Conservation (phyloP, 2,888 invertebrate species). For the Flexamia atlantica region DNA sequence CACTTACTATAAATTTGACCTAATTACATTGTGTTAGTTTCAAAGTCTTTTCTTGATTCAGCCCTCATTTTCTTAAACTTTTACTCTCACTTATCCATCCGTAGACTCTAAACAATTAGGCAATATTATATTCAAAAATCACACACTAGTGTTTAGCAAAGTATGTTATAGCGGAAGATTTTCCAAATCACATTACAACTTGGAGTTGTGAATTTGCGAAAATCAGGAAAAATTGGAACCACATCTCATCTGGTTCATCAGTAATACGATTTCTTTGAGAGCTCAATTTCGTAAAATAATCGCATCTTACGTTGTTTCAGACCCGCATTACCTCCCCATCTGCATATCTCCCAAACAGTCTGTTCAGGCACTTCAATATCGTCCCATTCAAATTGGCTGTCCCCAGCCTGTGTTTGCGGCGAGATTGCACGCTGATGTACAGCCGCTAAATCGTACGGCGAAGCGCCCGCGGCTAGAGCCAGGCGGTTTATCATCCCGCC, state of each 20-base stretch:
- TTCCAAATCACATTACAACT: too few species aligned
- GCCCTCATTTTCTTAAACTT: too few species aligned
- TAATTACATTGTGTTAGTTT: too few species aligned
- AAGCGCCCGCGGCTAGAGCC: neutral
- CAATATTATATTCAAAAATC: too few species aligned
- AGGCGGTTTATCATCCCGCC: conserved; percentile 25
- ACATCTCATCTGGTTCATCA: neutral
- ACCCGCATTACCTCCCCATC: neutral
- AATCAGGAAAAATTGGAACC: neutral
- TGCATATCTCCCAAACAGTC: neutral
- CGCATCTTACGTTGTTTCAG: neutral
- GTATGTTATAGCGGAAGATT: too few species aligned
- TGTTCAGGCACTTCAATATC: neutral
- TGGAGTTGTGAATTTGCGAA: too few species aligned
- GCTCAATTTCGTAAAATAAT: neutral
- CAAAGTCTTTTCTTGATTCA: too few species aligned
- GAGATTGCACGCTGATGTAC: neutral
- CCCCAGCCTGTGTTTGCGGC: neutral
- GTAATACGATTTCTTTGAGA: neutral
- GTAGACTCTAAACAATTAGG: too few species aligned
- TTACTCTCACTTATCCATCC: too few species aligned
- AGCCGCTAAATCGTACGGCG: neutral
- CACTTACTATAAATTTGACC: too few species aligned
- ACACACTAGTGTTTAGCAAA: too few species aligned
- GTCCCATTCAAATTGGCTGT: neutral